phyloP scores from a whole-genome alignment of 2,113 vertebrate genomes.

The Andinoacara biseriatus region DNA sequence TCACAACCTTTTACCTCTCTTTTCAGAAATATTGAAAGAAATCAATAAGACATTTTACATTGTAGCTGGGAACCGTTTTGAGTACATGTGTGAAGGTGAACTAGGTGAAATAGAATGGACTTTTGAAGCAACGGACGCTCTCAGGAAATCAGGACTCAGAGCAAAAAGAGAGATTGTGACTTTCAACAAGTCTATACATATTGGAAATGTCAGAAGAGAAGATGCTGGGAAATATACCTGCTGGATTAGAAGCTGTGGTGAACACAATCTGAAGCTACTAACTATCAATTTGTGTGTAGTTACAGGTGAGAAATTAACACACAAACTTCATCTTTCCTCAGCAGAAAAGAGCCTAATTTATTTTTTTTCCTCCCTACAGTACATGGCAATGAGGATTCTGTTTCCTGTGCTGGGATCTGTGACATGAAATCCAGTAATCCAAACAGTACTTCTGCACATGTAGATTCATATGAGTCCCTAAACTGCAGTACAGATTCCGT shows the following conservation, averaged over 20 bases:
- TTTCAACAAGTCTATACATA: conserved; percentile 29
- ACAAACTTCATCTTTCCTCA: background rate
- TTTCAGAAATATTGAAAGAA: conserved; percentile 21
- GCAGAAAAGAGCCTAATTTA: background rate
- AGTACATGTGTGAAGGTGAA: background rate
- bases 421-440: background rate
- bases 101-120: conserved; percentile 20
- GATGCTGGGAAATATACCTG: conserved; percentile 67
- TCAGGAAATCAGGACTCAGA: background rate
- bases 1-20: background rate
- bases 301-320: conserved; percentile 43
- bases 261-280: conserved; percentile 3
- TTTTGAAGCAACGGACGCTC: background rate
- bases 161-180: background rate
- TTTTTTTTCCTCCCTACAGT: background rate
- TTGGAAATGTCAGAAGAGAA: conserved; percentile 28
- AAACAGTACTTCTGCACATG: background rate
- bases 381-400: background rate
- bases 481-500: conserved; percentile 11
- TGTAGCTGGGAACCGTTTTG: conserved; percentile 32
- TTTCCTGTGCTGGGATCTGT: conserved; percentile 32
- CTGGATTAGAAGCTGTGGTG: conserved; percentile 32
- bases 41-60: background rate
- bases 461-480: background rate
- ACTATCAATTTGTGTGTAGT: conserved; percentile 58